Conservation (phyloP, 2,797 vertebrate species). For the Rhadinocentrus ornatus region DNA sequence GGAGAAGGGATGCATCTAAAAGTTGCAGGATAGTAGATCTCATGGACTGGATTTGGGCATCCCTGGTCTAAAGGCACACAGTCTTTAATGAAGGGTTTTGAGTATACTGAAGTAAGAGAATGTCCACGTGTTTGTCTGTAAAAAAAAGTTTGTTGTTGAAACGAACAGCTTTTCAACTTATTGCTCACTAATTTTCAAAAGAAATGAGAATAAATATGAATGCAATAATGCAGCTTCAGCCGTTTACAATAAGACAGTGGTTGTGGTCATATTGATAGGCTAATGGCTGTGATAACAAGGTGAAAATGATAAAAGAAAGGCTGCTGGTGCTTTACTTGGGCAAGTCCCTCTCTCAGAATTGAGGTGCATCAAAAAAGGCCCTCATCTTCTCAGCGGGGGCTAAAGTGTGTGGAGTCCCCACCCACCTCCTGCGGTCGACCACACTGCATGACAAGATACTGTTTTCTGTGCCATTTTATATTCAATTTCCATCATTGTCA, state of each 20-base stretch:
- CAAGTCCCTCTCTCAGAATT: conserved; percentile 52
- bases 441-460: conserved; percentile 30
- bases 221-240: neutral
- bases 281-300: conserved; percentile 8
- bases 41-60: no score
- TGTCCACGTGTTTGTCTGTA: no score
- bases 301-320: conserved; percentile 23
- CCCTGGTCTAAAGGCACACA: no score
- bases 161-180: neutral
- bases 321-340: conserved; percentile 42
- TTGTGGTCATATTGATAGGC: conserved; percentile 21
- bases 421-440: conserved; percentile 73
- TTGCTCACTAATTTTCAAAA: neutral
- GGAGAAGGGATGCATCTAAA: no score
- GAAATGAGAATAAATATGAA: neutral
- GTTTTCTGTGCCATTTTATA: conserved; percentile 47
- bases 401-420: conserved; percentile 64
- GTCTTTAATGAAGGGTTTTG: no score
- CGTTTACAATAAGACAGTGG: neutral
- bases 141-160: no score
- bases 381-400: conserved; percentile 48
- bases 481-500: conserved; percentile 48
- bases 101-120: no score
- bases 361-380: conserved; percentile 24
- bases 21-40: no score